Base-by-base conservation (phyloP, 2,797 vertebrate genomes). In the Allobates femoralis region DNA sequence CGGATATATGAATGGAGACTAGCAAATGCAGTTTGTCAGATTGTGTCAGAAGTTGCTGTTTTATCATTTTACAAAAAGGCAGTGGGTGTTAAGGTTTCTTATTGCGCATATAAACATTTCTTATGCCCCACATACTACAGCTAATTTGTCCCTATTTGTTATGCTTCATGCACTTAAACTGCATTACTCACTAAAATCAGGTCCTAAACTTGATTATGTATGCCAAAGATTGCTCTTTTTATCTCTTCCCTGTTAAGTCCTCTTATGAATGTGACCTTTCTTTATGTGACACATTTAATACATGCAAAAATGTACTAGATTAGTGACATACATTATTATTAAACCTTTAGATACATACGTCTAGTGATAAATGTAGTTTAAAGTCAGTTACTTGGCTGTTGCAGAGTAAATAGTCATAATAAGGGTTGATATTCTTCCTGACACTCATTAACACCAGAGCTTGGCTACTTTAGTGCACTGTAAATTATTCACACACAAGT, bases 401-500 rank as follows among this genome's bases (percentile, higher is more conserved):
- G 3, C 23, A n/a, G 23, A 74, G 69, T 74, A 23, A 50, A n/a
- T 50, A 46, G 69, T 46, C 3, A 46, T 26, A 74, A 67, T 41
- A 71, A 26, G 10, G 11, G 0, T 23, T 50, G 41, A 16, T 79
- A 34, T 60, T 26, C 32, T 37, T 56, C 19, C 32, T 41, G 53
- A n/a, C 28, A 79, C 30, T 79, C 23, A 79, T 79, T 79, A 79
- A 60, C 28, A 41, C 10, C 14, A 60, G 23, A 6, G 37, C 16
- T 50, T 16, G 41, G 0, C 4, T 74, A 37, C 58, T 79, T 58
- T n/a, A 60, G 12, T 5, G 11, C 11, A 37, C 76, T 79, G 55
- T 79, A 23, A 79, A 79, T 58, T 16, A 79, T 79, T 79, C 5
- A 56, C 76, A 56, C 76, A 78, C 30, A 53, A 3, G 3, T 10